phyloP scores from a whole-genome alignment of 2,888 invertebrate species.

The Deilephila porcellus region DNA sequence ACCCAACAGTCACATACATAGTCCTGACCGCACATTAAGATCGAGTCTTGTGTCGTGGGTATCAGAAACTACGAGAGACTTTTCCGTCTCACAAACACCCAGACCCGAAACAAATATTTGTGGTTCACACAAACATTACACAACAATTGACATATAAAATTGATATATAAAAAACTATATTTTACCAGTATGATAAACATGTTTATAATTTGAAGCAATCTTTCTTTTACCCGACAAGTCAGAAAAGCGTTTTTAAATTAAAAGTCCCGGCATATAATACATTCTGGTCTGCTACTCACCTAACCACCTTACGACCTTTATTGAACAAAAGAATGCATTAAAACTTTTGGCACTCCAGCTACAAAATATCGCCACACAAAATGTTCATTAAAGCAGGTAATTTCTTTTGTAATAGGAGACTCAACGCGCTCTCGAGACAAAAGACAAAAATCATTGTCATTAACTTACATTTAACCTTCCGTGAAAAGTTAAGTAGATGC shows the following conservation, averaged over 20 bases:
- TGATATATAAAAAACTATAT: too few species aligned
- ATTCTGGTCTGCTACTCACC: neutral
- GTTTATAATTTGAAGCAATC: too few species aligned
- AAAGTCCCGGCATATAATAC: neutral
- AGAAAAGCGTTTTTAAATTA: neutral
- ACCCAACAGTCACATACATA: too few species aligned
- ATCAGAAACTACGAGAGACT: too few species aligned
- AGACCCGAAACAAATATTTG: too few species aligned
- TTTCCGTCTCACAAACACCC: too few species aligned
- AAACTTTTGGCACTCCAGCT: neutral
- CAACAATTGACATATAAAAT: too few species aligned
- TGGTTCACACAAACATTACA: too few species aligned
- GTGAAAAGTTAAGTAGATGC: conserved; percentile 53
- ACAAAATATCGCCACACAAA: conserved; percentile 18
- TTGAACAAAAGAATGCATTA: conserved; percentile 23
- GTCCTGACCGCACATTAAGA: too few species aligned
- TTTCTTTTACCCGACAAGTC: neutral
- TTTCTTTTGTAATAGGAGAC: conserved; percentile 24
- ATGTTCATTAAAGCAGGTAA: conserved; percentile 30
- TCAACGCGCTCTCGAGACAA: conserved; percentile 36
- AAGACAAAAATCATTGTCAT: conserved; percentile 45
- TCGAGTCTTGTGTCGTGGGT: too few species aligned
- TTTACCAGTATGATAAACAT: too few species aligned
- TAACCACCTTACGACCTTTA: neutral
- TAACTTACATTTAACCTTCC: conserved; percentile 46